A percentile compares a stretch with the other conserved stretches of the same genome.
These are phyloP conservation scores for Anguilla japonica DNA, from an alignment of 2,113 vertebrate species.

Conservation along the genomic window DNA sequence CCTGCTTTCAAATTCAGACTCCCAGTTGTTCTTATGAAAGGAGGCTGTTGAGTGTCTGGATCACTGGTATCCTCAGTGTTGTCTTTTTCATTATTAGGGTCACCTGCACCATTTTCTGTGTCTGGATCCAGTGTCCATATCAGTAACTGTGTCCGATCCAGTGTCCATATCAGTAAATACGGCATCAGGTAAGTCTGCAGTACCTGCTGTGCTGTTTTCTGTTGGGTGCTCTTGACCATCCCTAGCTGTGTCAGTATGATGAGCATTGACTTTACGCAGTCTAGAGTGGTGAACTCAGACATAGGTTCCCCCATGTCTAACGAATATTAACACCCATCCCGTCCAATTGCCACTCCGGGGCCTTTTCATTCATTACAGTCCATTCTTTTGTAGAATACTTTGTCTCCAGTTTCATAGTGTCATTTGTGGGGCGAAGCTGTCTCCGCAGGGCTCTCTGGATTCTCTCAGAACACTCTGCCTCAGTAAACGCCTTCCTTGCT, in stretches of 20 bases:
- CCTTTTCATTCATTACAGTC: conserved; percentile 14
- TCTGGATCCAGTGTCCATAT: too few relatives aligned
- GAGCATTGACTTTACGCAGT: conserved; percentile 15
- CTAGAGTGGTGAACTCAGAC: conserved; percentile 21
- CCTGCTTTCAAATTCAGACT: neutral
- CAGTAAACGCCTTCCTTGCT: conserved; percentile 35
- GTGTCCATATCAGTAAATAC: neutral
- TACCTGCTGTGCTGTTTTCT: neutral
- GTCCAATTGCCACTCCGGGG: neutral
- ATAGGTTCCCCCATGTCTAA: neutral
- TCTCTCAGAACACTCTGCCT: conserved; percentile 38
- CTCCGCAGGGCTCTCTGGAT: conserved; percentile 17
- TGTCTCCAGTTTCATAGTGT: conserved; percentile 35
- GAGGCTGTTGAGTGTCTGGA: neutral
- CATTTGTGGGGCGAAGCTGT: conserved; percentile 22
- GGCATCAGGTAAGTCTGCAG: neutral
- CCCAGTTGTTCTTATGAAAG: neutral
- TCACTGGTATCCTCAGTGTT: neutral
- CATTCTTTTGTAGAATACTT: conserved; percentile 33
- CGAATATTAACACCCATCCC: neutral
- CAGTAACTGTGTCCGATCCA: neutral
- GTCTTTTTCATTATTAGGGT: neutral
- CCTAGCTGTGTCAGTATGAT: neutral
- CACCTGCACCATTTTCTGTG: too few relatives aligned
- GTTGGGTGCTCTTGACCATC: neutral